Percentiles rank a stretch among this genome's conserved stretches.
phyloP scores from a whole-genome alignment of 2,113 vertebrate genomes.

The Eurystomus gularis region DNA sequence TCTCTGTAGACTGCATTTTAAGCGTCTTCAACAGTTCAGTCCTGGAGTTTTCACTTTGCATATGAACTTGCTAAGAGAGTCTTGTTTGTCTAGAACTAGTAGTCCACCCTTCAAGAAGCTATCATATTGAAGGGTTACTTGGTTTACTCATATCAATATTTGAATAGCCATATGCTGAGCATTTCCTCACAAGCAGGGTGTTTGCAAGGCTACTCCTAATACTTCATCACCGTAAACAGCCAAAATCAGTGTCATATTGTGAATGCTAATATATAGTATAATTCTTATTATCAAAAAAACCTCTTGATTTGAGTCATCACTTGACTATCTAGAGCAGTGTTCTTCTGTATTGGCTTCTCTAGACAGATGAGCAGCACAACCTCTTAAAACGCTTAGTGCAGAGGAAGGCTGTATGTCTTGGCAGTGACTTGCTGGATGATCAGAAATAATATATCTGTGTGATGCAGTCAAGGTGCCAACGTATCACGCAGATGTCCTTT shows the following conservation, averaged over 20 bases:
- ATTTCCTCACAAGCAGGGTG: neutral
- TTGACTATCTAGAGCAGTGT: neutral
- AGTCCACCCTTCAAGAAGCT: neutral
- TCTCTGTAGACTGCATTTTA: neutral
- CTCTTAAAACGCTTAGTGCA: neutral
- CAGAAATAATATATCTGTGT: neutral
- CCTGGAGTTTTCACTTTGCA: neutral
- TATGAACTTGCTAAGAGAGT: neutral
- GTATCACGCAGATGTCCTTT: slow-evolving; percentile 24
- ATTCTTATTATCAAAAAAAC: neutral
- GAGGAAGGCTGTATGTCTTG: neutral
- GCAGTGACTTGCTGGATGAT: neutral
- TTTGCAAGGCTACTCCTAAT: neutral
- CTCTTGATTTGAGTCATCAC: neutral
- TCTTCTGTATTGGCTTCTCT: neutral
- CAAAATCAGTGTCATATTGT: neutral
- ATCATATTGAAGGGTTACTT: neutral
- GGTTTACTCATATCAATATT: neutral
- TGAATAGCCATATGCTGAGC: neutral
- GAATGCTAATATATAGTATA: neutral
- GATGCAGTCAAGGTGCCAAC: neutral
- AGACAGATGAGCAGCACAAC: neutral
- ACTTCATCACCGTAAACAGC: neutral
- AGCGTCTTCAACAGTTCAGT: neutral
- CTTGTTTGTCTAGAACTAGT: neutral